A percentile compares a stretch with the other conserved stretches of the same genome.
phyloP scores from a whole-genome alignment of 2,797 vertebrate genomes.

The Kryptopterus vitreolus region DNA sequence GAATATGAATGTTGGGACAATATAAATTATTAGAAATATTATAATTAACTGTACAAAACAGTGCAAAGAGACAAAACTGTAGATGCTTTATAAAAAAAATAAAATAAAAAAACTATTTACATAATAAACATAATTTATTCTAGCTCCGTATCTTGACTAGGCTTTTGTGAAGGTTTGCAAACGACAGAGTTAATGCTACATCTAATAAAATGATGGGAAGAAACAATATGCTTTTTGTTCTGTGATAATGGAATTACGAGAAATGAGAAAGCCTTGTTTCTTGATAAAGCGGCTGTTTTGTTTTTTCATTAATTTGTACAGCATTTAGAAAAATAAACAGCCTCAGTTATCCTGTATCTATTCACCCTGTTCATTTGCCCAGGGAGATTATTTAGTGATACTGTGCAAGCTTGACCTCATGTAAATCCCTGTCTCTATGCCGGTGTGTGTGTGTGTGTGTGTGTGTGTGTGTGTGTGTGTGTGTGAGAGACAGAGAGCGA shows the following conservation, averaged over 20 bases:
- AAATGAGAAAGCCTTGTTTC: slow-evolving; percentile 7
- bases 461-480: slow-evolving; percentile 18
- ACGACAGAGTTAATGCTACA: slow-evolving; percentile 22
- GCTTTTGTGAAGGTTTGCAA: slow-evolving; percentile 1
- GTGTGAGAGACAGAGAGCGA: slow-evolving; percentile 15
- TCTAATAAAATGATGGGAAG: neutral
- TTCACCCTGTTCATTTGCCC: slow-evolving; percentile 20
- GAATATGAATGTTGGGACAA: slow-evolving; percentile 36
- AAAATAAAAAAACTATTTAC: slow-evolving; percentile 47
- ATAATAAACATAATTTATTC: slow-evolving; percentile 24
- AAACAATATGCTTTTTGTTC: neutral
- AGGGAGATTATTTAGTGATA: slow-evolving; percentile 26
- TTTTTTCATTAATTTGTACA: neutral
- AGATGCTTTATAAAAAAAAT: slow-evolving; percentile 36
- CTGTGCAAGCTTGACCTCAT: slow-evolving; percentile 20
- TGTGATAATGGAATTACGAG: neutral
- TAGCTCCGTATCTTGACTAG: neutral
- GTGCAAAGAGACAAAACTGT: slow-evolving; percentile 35
- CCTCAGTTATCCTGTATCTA: slow-evolving; percentile 5
- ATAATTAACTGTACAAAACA: slow-evolving; percentile 53
- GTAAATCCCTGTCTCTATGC: slow-evolving; percentile 37
- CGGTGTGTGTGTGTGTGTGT: slow-evolving; percentile 24
- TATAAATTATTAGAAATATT: slow-evolving; percentile 56
- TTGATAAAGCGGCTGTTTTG: neutral
- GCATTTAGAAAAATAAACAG: slow-evolving; percentile 15